Evolutionary conservation across 2,113 vertebrate species (phyloP).

Genomic region (Dolichotis patagonum): DNA sequence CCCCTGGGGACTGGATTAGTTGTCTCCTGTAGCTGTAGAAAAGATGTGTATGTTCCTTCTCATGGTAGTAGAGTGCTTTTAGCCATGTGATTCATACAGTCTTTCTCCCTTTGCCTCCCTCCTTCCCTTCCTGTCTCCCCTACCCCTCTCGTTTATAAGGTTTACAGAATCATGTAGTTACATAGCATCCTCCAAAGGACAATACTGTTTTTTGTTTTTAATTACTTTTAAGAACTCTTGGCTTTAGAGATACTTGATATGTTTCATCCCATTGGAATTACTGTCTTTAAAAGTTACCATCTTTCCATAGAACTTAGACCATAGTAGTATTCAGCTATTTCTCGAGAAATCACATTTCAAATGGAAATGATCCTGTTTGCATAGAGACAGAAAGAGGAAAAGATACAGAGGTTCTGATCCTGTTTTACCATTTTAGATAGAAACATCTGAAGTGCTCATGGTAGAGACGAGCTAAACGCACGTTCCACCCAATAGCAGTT

Average conservation of each 20-base stretch:
- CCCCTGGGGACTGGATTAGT: background rate
- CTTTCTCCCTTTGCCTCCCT: no score
- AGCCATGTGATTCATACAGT: background rate
- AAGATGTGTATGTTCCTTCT: background rate
- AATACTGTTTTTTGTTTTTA: background rate
- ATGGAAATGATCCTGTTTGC: background rate
- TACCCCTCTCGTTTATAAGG: background rate
- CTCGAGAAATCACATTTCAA: background rate
- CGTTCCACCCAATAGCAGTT: background rate
- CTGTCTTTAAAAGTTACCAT: background rate
- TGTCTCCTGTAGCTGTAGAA: background rate
- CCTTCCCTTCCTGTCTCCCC: no score
- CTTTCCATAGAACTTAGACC: constrained; percentile 4
- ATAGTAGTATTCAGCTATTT: background rate
- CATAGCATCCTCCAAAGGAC: background rate
- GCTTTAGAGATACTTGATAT: background rate
- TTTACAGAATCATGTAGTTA: background rate
- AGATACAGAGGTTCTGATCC: background rate
- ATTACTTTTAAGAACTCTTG: constrained; percentile 9
- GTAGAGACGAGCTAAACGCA: background rate
- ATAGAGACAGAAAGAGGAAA: background rate
- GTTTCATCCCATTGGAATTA: background rate
- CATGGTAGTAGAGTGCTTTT: background rate
- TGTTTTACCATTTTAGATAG: background rate
- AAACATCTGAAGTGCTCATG: background rate